Evolutionary conservation across 2,113 vertebrate genomes (phyloP), one percentile per base, ranked within the genome.

Genomic region (Phasianus colchicus): DNA sequence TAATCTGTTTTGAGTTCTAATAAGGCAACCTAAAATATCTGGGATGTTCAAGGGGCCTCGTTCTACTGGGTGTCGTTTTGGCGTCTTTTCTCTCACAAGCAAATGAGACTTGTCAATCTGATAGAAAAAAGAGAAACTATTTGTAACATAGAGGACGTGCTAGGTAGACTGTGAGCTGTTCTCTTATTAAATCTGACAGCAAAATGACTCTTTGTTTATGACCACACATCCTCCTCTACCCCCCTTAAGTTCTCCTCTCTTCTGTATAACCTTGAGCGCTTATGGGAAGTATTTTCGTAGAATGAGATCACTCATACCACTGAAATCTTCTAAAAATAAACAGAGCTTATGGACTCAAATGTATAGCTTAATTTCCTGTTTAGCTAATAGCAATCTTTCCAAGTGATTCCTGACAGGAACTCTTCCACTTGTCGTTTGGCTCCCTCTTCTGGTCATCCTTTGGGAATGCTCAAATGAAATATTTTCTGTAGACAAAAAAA

Each of bases 361-460:
- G 13, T 5, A 32, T 38, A 8, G 38, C 48, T 43, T 9, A 29
- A 58, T 29, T 27, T 22, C 15, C 25, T 48, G 5, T 48, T 83
- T 25, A 34, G 10, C 13, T 47, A 19, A 2, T 22, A 4, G 18
- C 18, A 13, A 5, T 20, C 48, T n/a, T 42, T 21, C 60, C 60
- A 30, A 11, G 27, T 8, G 7, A 5, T 40, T 20, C 32, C 57
- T 18, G 70, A 25, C 11, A 30, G 50, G 12, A 25, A 8, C 32
- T 40, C 14, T 21, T 47, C 4, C 14, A 5, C 24, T 42, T 88
- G 47, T 92, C 40, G 5, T 96, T 25, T 96, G 92, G 92, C 92
- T 93, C 98, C 97, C 95, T 95, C 98, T 95, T 69, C 87, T 92
- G 96, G 94, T 57, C 15, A 4, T 5, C 22, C 0, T 15, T 34